These are phyloP conservation scores for Amaurobius ferox DNA, from an alignment of 2,888 invertebrate species.

Conservation along the genomic window DNA sequence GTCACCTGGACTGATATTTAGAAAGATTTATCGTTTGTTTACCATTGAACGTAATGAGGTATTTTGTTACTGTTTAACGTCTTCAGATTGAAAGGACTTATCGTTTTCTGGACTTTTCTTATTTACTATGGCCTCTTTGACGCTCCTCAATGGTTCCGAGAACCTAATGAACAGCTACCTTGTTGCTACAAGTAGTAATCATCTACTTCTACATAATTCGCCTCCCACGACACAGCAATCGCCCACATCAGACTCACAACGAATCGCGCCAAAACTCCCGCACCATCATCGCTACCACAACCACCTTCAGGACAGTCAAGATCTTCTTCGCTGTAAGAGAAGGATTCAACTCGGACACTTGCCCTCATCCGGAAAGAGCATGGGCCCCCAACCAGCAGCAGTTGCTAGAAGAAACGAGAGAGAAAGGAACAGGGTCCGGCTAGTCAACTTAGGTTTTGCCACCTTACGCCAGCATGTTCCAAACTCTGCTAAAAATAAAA, in stretches of 20 bases:
- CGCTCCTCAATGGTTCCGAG: slow-evolving; percentile 25
- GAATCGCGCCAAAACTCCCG: slow-evolving; percentile 31
- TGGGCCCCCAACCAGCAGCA: slow-evolving; percentile 80
- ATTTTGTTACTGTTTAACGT: too few species aligned
- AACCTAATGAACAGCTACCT: slow-evolving; percentile 24
- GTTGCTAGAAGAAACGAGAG: slow-evolving; percentile 94
- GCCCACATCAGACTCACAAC: not conserved
- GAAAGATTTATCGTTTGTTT: too few species aligned
- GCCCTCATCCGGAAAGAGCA: slow-evolving; percentile 22
- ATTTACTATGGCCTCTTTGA: slow-evolving; percentile 42
- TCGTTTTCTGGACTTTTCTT: not conserved
- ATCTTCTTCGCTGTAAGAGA: slow-evolving; percentile 58
- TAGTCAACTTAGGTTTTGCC: slow-evolving; percentile 85
- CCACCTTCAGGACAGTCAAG: slow-evolving; percentile 15
- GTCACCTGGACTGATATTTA: too few species aligned
- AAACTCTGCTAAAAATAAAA: slow-evolving; percentile 78
- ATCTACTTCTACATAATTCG: not conserved
- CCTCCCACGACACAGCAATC: not conserved
- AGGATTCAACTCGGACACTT: slow-evolving; percentile 67
- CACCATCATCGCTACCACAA: not conserved
- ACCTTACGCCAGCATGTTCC: slow-evolving; percentile 92
- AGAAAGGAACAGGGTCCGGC: slow-evolving; percentile 95
- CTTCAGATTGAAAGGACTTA: too few species aligned
- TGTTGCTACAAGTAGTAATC: not conserved
- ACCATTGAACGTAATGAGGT: too few species aligned